Evolutionary conservation across 2,888 invertebrate species (phyloP).

Genomic region (Hoplodrina ambigua): DNA sequence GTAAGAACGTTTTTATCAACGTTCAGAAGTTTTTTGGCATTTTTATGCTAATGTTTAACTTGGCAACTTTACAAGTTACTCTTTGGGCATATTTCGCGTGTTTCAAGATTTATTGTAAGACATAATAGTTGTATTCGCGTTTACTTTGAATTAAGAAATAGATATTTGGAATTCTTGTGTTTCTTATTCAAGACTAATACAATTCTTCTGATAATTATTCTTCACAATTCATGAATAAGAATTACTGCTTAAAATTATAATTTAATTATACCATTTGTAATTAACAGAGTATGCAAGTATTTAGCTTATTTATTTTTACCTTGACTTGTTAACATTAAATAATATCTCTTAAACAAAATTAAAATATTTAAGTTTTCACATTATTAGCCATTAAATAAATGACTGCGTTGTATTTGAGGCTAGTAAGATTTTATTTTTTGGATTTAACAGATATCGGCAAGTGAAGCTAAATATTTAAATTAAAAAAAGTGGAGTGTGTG

Average conservation of each 20-base stretch:
- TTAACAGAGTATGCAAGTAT: not conserved
- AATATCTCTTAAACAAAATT: not conserved
- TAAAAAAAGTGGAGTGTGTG: not conserved
- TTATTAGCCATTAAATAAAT: not conserved
- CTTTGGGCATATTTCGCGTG: slow-evolving; percentile 53
- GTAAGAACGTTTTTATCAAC: slow-evolving; percentile 43
- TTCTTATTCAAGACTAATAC: slow-evolving; percentile 6
- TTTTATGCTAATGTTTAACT: slow-evolving; percentile 62
- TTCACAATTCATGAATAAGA: not conserved
- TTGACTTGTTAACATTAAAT: not conserved
- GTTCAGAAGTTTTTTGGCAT: slow-evolving; percentile 57
- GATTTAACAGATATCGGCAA: not conserved
- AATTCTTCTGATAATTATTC: too few species aligned
- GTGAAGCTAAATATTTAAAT: not conserved
- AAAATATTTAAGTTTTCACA: not conserved
- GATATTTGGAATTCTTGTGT: slow-evolving; percentile 22
- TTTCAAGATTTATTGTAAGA: slow-evolving; percentile 55
- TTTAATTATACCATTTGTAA: not conserved
- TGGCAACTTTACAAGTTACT: slow-evolving; percentile 63
- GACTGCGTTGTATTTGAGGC: not conserved
- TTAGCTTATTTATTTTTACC: not conserved
- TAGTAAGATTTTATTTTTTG: not conserved
- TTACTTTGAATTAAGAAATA: slow-evolving; percentile 42
- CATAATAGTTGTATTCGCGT: slow-evolving; percentile 49
- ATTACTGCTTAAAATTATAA: not conserved